Conservation (phyloP, 2,797 vertebrate species). For the Pseudochaenichthys georgianus region DNA sequence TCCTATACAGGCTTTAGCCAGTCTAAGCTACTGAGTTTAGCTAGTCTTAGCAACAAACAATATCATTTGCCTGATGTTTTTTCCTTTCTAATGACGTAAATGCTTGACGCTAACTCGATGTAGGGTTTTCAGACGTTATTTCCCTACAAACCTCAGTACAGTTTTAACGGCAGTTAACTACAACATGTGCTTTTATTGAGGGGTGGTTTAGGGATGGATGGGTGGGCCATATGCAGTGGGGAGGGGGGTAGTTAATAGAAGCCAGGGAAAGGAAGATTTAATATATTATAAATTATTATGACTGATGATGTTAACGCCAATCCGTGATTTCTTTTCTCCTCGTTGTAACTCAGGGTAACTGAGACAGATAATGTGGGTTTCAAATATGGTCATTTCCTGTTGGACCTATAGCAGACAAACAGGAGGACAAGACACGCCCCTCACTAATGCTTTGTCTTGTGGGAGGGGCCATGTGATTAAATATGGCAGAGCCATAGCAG, state of each 20-base stretch:
- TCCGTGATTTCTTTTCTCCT: slow-evolving; percentile 74
- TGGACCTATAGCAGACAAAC: slow-evolving; percentile 78
- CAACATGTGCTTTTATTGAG: slow-evolving; percentile 81
- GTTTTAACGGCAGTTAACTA: slow-evolving; percentile 75
- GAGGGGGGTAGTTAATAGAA: slow-evolving; percentile 60
- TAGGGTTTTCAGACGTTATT: slow-evolving; percentile 58
- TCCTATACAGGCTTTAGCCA: slow-evolving; percentile 57
- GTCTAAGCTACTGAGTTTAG: slow-evolving; percentile 51
- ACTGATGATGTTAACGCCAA: slow-evolving; percentile 79
- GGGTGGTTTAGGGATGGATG: slow-evolving; percentile 56
- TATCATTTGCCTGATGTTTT: slow-evolving; percentile 58
- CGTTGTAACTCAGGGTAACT: slow-evolving; percentile 86
- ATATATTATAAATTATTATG: slow-evolving; percentile 85
- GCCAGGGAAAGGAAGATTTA: slow-evolving; percentile 76
- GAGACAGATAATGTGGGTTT: slow-evolving; percentile 80
- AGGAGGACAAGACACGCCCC: slow-evolving; percentile 55
- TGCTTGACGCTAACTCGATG: too few species aligned
- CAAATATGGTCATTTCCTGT: slow-evolving; percentile 72
- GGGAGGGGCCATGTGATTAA: slow-evolving; percentile 36
- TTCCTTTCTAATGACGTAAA: slow-evolving; percentile 60
- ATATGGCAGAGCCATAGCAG: slow-evolving; percentile 54
- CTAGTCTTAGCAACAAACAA: slow-evolving; percentile 57
- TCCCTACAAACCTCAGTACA: slow-evolving; percentile 66
- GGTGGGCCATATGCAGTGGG: slow-evolving; percentile 73
- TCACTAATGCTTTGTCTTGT: slow-evolving; percentile 52